A percentile compares a stretch with the other conserved stretches of the same genome.
phyloP scores from a whole-genome alignment of 2,113 vertebrate genomes.

The Tragelaphus buxtoni region DNA sequence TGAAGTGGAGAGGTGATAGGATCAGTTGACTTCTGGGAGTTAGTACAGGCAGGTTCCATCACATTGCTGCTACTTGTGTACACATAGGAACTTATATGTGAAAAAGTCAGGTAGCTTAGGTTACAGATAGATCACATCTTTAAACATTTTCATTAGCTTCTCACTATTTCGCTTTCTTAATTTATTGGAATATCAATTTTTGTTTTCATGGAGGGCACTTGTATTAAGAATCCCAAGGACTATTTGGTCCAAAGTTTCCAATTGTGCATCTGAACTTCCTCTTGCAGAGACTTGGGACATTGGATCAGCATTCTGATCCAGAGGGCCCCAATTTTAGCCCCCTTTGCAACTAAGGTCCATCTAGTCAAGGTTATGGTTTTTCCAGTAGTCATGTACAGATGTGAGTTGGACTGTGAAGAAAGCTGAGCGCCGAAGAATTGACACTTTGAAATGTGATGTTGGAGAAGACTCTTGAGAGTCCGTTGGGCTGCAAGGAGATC shows the following conservation, averaged over 20 bases:
- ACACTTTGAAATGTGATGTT: no score
- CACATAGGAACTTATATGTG: not conserved
- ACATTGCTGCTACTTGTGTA: fast-evolving
- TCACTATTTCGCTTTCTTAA: not conserved
- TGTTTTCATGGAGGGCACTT: not conserved
- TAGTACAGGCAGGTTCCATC: fast-evolving
- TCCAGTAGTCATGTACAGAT: no score
- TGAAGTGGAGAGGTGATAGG: not conserved
- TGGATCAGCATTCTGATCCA: no score
- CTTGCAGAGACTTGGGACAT: not conserved
- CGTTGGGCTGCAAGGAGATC: no score
- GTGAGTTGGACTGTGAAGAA: no score
- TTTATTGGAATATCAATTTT: not conserved
- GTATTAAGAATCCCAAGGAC: not conserved
- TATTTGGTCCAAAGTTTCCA: not conserved
- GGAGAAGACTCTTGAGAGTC: no score
- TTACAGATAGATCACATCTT: not conserved
- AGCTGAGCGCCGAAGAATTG: fast-evolving
- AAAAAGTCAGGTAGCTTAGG: not conserved
- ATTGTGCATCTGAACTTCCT: not conserved
- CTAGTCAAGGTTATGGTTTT: no score
- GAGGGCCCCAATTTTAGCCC: not conserved
- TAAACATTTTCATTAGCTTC: not conserved
- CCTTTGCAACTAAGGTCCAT: not conserved
- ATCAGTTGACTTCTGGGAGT: not conserved